phyloP scores from a whole-genome alignment of 2,888 invertebrate genomes.

The Apamea crenata region DNA sequence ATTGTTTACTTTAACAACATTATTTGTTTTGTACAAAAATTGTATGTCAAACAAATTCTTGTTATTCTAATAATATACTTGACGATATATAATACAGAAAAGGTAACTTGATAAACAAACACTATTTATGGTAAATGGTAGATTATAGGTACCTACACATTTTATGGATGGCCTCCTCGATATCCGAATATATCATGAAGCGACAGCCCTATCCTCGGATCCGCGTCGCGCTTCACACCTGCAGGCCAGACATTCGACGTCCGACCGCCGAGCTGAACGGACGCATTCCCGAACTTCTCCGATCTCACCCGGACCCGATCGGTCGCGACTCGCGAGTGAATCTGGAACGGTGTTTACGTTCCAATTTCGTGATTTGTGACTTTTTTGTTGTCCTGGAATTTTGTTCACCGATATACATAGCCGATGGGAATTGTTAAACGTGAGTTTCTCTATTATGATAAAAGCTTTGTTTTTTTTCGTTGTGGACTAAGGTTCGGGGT shows the following conservation, averaged over 20 bases:
- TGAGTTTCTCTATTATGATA: slow-evolving; percentile 77
- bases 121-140: background rate
- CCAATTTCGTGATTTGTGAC: slow-evolving; percentile 82
- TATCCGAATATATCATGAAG: slow-evolving; percentile 55
- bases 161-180: slow-evolving; percentile 39
- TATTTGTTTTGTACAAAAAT: slow-evolving; percentile 19
- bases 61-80: background rate
- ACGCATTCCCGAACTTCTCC: slow-evolving; percentile 56
- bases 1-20: slow-evolving; percentile 18
- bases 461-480: slow-evolving; percentile 64
- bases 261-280: slow-evolving; percentile 74
- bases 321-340: slow-evolving; percentile 80
- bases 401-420: slow-evolving; percentile 63
- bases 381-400: slow-evolving; percentile 77
- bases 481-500: slow-evolving; percentile 66
- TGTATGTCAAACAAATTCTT: slow-evolving; percentile 11
- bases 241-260: slow-evolving; percentile 79
- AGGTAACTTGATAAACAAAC: background rate
- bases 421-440: slow-evolving; percentile 79
- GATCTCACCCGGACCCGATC: slow-evolving; percentile 51
- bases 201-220: slow-evolving; percentile 59
- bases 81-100: slow-evolving; percentile 19
- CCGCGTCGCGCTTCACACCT: slow-evolving; percentile 70
- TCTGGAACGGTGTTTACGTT: slow-evolving; percentile 79
- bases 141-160: background rate